Evolutionary conservation across 2,888 invertebrate genomes (phyloP).

Genomic region (Apocheima hispidaria): DNA sequence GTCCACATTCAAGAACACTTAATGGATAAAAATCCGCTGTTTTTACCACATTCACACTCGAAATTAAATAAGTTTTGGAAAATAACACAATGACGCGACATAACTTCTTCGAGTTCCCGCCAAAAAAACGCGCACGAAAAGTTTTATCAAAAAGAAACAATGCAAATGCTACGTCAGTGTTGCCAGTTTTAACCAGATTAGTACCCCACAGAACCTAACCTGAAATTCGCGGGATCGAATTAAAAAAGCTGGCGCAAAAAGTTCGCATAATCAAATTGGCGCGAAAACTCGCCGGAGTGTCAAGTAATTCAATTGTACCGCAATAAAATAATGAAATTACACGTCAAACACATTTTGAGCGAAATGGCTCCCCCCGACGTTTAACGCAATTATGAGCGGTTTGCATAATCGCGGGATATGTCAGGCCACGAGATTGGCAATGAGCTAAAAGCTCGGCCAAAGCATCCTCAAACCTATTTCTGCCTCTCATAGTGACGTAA

Average conservation of each 20-base stretch:
- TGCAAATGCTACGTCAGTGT: slow-evolving; percentile 17
- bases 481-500: too few species aligned
- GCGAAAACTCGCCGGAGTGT: slow-evolving; percentile 60
- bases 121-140: too few species aligned
- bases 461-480: too few species aligned
- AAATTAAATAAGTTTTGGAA: too few species aligned
- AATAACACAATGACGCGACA: too few species aligned
- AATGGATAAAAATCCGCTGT: too few species aligned
- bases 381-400: slow-evolving; percentile 73
- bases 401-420: slow-evolving; percentile 75
- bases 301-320: slow-evolving; percentile 71
- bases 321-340: slow-evolving; percentile 80
- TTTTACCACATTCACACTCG: too few species aligned
- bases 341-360: slow-evolving; percentile 78
- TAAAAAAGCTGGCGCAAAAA: slow-evolving; percentile 43
- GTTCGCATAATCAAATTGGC: slow-evolving; percentile 55
- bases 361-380: slow-evolving; percentile 61
- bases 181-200: slow-evolving; percentile 27
- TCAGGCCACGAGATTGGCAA: slow-evolving; percentile 39
- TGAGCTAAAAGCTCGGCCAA: slow-evolving; percentile 15
- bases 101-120: too few species aligned
- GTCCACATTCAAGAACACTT: too few species aligned
- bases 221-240: slow-evolving; percentile 36
- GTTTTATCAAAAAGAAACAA: slow-evolving; percentile 3
- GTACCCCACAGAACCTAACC: slow-evolving; percentile 27